These are phyloP conservation scores for Thecophora atra DNA, from an alignment of 2,888 invertebrate genomes.

Conservation along the genomic window DNA sequence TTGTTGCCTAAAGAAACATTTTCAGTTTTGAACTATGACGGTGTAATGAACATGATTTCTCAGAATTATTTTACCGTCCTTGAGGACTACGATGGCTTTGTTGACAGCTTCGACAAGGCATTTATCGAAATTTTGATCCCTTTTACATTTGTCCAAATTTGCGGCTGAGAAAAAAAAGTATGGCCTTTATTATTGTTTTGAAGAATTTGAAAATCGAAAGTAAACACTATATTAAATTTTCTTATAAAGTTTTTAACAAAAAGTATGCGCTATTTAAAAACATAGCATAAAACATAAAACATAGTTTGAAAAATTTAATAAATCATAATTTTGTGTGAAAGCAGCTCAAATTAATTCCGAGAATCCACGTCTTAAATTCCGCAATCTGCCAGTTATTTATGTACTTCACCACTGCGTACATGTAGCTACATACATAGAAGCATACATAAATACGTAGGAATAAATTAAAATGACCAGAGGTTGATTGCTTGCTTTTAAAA, in stretches of 20 bases:
- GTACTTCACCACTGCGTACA: not conserved
- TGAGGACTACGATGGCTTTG: conserved; percentile 70
- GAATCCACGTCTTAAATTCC: no score
- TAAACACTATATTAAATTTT: not conserved
- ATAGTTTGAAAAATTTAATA: no score
- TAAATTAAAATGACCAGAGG: conserved; percentile 5
- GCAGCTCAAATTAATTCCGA: no score
- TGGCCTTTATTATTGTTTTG: not conserved
- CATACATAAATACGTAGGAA: conserved; percentile 22
- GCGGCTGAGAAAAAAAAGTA: no score
- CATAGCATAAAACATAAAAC: no score
- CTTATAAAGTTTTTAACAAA: no score
- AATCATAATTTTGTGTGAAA: no score
- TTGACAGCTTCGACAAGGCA: conserved; percentile 71
- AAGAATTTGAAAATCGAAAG: not conserved
- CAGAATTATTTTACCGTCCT: conserved; percentile 67
- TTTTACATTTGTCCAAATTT: conserved; percentile 70
- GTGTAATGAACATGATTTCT: no score
- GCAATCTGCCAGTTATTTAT: no score
- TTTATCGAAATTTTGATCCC: conserved; percentile 69
- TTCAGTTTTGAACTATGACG: not conserved
- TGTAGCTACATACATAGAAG: not conserved
- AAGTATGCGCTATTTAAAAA: no score
- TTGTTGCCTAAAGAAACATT: conserved; percentile 67
- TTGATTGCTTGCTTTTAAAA: not conserved